Base-by-base conservation (phyloP, 1,140 invertebrate genomes). In the Bicyclus anynana region DNA sequence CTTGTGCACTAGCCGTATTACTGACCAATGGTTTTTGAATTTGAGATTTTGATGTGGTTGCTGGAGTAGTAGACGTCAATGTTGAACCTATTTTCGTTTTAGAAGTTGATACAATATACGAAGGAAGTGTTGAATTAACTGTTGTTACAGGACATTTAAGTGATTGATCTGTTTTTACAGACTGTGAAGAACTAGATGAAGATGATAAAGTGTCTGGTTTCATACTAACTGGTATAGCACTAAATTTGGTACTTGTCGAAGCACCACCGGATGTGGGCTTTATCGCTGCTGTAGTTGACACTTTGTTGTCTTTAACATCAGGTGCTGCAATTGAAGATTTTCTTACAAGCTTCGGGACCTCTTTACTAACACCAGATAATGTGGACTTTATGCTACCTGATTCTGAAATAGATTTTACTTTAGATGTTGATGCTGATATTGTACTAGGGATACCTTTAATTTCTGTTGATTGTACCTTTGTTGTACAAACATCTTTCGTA, bases 91-190 rank as follows among this genome's bases (percentile, higher is more conserved):
- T 69, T 67, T 67, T 69, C 12, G 64, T 64, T 59, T 62, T 66
- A 29, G 64, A 61, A n/a, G 67, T 69, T 20, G 67, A 59, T 14
- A 69, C 67, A 40, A 69, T 67, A 37, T 69, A 67, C 13, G 54
- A 49, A 9, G 67, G 67, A 16, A 66, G 55, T n/a, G 59, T 58
- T 16, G 44, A 59, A 33, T 13, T 49, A 5, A 37, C 48, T 13
- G 49, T 16, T 20, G 52, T n/a, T 38, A n/a, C 37, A 14, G 23
- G 29, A 49, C 23, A 42, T 44, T 46, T 59, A 13, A 44, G 18
- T 37, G 29, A 37, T 47, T 13, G n/a, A 18, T 52, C 49, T 2
- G 17, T 14, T 21, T 44, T 57, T 4, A 48, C 10, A 12, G 29
- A 6, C 10, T 33, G 29, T 12, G 29, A 33, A 33, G 29, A 12